Evolutionary conservation across 2,113 vertebrate genomes (phyloP), one percentile per base, ranked within the genome.

Genomic region (Pica pica): DNA sequence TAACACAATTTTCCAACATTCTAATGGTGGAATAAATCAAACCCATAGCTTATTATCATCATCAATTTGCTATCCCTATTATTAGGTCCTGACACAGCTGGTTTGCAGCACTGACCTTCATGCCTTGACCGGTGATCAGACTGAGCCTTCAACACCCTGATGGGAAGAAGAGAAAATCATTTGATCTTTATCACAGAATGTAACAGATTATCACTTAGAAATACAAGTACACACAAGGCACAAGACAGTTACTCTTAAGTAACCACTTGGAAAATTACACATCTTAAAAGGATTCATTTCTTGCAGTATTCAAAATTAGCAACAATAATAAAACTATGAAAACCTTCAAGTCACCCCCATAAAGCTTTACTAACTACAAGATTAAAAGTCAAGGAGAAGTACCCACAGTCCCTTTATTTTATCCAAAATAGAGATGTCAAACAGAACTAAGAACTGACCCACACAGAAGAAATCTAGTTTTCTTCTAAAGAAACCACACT

Each of bases 91-190:
- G 78, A 30, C 88, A 78, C 44, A 47, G 78, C 18, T 83, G 33
- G 67, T 50, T 50, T 18, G 60, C 26, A 95, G 87, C n/a, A 89
- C 98, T 98, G 96, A 99, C 99, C 99, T 98, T 99, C 99, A 57
- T 99, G 99, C 50, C 99, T 99, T 67, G 99, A 99, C 81, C 99
- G 98, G 97, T 99, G 99, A 97, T 99, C 99, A 27, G 99, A 99
- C 86, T 99, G 99, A 95, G 99, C 99, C 98, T 99, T 99, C 70
- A 99, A 97, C 86, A 99, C 99, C 97, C 99, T 99, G 96, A 82
- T 37, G 91, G 73, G 60, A 92, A 95, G 75, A 97, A 91, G 50
- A 97, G 7, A 94, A 82, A 89, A 81, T 9, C 3, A 55, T 80
- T 74, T 88, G 71, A 90, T 92, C 44, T 90, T 86, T n/a, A 41